Evolutionary conservation across 2,888 invertebrate species (phyloP), one percentile per base, ranked within the genome.

Genomic region (Catocala fraxini): DNA sequence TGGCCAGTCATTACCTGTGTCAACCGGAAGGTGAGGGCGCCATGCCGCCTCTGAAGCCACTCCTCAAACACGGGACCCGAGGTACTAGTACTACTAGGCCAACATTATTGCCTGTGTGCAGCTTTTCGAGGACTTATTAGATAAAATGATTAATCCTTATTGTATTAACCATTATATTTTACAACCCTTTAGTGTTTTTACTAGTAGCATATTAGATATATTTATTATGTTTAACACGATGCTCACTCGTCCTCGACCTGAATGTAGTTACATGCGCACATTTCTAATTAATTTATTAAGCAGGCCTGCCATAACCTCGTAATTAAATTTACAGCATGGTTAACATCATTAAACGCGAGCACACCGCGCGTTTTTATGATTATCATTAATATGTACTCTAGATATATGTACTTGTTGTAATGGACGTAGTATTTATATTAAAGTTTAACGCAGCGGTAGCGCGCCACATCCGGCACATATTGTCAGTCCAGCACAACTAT

Each of bases 231-330:
- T 33, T 25, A 5, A 0, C 10, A 5, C n/a, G 33, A 9, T 39
- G 35, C 35, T 39, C 43, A 43, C 11, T 33, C 48, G 48, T 9
- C 48, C 48, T 25, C 48, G 34, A 48, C 48, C 48, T 34, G n/a
- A 15, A 52, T 10, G 11, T 52, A 1, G 15, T 6, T 15, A 25
- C n/a, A 39, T 9, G 34, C 43, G 15, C 34, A 34, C 25, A 10
- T 13, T 5, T 43, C 45, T 53, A 45, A 53, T 53, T 53, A 53
- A 53, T 53, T 54, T 35, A 54, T 35, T 46, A 35, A 54, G 15
- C 54, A 43, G 45, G 35, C 33, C 35, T 7, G 51, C 54, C 54
- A 11, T 54, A 33, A 54, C 54, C 54, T 35, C 35, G 34, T 54
- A 35, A 54, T 54, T 54, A 45, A 5, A 46, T 46, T 46, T 12